A percentile compares a stretch with the other conserved stretches of the same genome.
Evolutionary conservation across 2,113 vertebrate genomes (phyloP).

Genomic region (Lontra canadensis): DNA sequence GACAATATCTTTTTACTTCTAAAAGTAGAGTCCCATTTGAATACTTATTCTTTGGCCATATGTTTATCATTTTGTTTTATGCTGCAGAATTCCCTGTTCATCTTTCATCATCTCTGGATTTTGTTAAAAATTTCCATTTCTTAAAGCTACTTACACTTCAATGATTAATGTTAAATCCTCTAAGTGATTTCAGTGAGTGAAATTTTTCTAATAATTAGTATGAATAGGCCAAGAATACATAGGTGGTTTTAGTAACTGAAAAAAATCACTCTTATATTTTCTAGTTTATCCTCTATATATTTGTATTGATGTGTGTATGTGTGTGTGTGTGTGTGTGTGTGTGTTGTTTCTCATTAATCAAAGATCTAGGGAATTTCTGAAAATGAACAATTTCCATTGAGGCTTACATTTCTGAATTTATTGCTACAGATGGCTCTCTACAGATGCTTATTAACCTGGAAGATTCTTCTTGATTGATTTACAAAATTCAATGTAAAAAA

Average conservation of each 20-base stretch:
- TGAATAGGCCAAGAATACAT: neutral
- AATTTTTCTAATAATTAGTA: neutral
- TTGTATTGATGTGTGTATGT: neutral
- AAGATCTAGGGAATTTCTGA: neutral
- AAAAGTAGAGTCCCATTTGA: neutral
- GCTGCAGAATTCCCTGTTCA: neutral
- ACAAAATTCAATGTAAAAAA: neutral
- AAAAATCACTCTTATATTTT: neutral
- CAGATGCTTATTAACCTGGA: neutral
- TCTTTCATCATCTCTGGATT: neutral
- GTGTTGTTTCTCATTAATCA: neutral
- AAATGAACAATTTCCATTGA: slow-evolving; percentile 14
- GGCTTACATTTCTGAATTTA: neutral
- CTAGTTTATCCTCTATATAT: neutral
- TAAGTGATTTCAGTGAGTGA: neutral
- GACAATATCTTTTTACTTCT: neutral
- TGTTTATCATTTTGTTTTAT: neutral
- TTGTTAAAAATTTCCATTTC: neutral
- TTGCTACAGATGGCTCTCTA: neutral
- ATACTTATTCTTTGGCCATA: neutral
- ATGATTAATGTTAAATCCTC: neutral
- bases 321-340: neutral
- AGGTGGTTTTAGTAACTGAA: neutral
- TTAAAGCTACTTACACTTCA: neutral
- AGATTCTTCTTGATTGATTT: neutral